These are phyloP conservation scores for Trypoxylon attenuatum DNA, from an alignment of 2,888 invertebrate species.

Conservation along the genomic window DNA sequence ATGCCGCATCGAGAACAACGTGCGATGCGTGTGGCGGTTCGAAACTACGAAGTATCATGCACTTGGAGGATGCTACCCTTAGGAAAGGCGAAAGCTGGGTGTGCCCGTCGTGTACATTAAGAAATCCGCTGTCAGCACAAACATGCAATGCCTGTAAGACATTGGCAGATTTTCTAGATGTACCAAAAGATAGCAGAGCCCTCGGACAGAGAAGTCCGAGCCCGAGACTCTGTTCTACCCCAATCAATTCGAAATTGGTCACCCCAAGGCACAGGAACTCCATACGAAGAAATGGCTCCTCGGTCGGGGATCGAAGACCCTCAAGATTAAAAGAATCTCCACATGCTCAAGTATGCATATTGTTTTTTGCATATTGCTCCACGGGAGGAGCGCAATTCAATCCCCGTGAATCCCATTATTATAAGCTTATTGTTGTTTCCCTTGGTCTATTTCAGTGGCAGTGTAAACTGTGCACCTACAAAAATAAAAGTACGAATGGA, in stretches of 20 bases:
- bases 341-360: conserved; percentile 56
- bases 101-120: conserved; percentile 85
- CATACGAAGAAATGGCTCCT: conserved; percentile 66
- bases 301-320: conserved; percentile 62
- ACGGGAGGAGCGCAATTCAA: too few species aligned
- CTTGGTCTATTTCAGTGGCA: conserved; percentile 77
- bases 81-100: conserved; percentile 84
- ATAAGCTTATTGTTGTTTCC: background rate
- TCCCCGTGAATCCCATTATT: background rate
- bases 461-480: conserved; percentile 88
- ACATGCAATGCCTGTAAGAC: conserved; percentile 88
- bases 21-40: conserved; percentile 94
- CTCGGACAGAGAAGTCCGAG: conserved; percentile 70
- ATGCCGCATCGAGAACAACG: conserved; percentile 81
- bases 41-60: conserved; percentile 80
- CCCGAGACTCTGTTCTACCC: conserved; percentile 55
- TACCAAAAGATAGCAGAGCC: conserved; percentile 62
- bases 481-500: conserved; percentile 80
- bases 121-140: conserved; percentile 83
- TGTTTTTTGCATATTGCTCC: background rate
- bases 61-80: conserved; percentile 81
- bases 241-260: conserved; percentile 63
- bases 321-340: conserved; percentile 63
- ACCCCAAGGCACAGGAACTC: conserved; percentile 72
- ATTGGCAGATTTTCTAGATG: conserved; percentile 73